Evolutionary conservation across 2,113 vertebrate genomes (phyloP).

Genomic region (Ceuthmochares aereus): DNA sequence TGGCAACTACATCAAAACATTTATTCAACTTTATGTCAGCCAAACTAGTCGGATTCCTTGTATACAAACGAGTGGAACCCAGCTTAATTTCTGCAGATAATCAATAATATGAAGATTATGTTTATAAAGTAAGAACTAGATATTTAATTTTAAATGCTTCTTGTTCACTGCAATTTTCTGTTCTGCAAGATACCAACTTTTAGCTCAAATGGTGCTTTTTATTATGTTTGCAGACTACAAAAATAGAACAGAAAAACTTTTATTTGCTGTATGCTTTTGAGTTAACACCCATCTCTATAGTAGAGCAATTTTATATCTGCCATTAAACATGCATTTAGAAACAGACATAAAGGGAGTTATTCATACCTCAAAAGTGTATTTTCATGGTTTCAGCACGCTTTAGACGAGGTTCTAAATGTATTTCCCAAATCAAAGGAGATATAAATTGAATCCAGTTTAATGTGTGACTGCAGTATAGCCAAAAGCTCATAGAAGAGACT

Average conservation of each 20-base stretch:
- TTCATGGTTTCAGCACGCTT: background rate
- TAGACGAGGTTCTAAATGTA: slow-evolving; percentile 12
- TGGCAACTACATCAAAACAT: background rate
- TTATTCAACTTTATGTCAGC: background rate
- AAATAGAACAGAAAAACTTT: slow-evolving; percentile 6
- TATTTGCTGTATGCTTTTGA: background rate
- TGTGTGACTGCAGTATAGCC: background rate
- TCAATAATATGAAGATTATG: background rate
- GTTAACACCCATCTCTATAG: background rate
- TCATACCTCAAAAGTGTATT: slow-evolving; percentile 43
- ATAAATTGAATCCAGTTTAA: slow-evolving; percentile 49
- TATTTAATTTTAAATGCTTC: background rate
- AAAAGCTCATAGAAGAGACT: background rate
- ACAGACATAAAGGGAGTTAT: slow-evolving; percentile 25
- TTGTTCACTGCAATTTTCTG: background rate
- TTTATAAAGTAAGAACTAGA: background rate
- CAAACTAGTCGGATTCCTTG: background rate
- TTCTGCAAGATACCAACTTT: background rate
- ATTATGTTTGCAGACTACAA: background rate
- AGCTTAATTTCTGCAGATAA: background rate
- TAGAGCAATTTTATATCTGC: slow-evolving; percentile 25
- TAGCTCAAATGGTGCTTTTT: background rate
- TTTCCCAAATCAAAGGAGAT: slow-evolving; percentile 23
- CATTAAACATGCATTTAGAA: slow-evolving; percentile 48
- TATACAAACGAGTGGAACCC: background rate